Conservation (phyloP, 2,797 vertebrate genomes). For the Hephaestus fuliginosus region DNA sequence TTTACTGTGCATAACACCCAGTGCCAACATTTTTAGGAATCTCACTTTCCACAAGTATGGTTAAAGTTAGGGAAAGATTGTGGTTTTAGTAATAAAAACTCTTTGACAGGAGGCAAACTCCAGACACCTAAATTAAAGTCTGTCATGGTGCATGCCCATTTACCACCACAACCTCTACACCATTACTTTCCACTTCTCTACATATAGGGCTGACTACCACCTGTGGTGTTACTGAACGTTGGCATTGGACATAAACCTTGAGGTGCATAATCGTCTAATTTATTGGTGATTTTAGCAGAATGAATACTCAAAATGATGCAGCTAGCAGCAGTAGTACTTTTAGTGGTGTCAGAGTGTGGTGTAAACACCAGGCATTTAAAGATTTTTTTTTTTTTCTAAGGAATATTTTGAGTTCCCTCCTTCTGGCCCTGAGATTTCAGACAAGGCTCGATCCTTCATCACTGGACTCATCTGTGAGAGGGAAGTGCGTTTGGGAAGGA, state of each 20-base stretch:
- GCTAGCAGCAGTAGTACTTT: neutral
- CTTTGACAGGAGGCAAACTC: too few relatives aligned
- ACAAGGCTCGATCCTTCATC: constrained; percentile 85
- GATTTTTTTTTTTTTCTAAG: constrained; percentile 60
- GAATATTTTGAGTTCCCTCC: constrained; percentile 88
- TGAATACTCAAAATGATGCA: neutral
- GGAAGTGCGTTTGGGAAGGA: constrained; percentile 83
- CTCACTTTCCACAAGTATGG: neutral
- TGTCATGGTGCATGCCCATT: too few relatives aligned
- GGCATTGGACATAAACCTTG: neutral
- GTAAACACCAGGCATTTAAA: neutral
- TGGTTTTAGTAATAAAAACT: too few relatives aligned
- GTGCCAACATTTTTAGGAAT: too few relatives aligned
- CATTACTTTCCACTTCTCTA: neutral
- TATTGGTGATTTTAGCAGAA: neutral
- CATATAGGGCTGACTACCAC: neutral
- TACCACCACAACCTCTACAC: too few relatives aligned
- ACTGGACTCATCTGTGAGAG: constrained; percentile 86
- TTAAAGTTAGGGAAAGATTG: too few relatives aligned
- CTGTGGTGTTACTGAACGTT: neutral
- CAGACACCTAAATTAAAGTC: too few relatives aligned
- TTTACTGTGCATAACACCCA: too few relatives aligned
- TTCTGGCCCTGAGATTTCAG: constrained; percentile 77
- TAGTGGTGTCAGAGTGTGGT: neutral
- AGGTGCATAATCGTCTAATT: neutral